A percentile compares a stretch with the other conserved stretches of the same genome.
phyloP scores from a whole-genome alignment of 2,113 vertebrate genomes.

The Stictonetta naevosa region DNA sequence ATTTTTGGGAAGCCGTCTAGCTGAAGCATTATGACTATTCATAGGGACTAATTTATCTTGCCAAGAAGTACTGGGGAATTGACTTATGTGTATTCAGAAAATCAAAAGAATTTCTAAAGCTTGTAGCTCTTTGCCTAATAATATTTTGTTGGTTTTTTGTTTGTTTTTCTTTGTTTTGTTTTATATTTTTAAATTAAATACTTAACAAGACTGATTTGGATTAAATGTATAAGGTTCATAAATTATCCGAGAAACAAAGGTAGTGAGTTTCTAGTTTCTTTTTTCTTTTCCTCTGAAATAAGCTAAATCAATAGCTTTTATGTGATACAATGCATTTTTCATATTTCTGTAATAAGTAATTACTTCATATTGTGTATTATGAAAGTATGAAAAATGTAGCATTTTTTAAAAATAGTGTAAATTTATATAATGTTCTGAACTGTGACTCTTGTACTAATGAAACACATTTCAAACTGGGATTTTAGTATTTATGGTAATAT shows the following conservation, averaged over 20 bases:
- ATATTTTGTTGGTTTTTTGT: background rate
- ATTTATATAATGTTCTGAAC: background rate
- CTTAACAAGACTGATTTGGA: background rate
- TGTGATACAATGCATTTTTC: background rate
- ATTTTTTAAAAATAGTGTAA: background rate
- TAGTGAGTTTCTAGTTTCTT: background rate
- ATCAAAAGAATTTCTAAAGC: background rate
- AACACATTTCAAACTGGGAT: background rate
- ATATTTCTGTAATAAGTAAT: background rate
- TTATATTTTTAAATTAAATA: background rate
- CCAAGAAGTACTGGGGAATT: background rate
- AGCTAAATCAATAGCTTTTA: background rate
- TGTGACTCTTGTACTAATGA: background rate
- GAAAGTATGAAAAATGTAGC: background rate
- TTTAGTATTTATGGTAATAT: background rate
- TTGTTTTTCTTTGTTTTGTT: no score
- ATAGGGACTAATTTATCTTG: background rate
- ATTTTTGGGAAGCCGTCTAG: background rate
- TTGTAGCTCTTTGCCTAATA: background rate
- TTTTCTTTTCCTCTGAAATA: background rate
- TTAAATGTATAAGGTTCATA: background rate
- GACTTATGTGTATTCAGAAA: background rate
- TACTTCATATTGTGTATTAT: background rate
- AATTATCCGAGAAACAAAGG: background rate
- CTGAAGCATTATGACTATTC: background rate